A percentile compares a stretch with the other conserved stretches of the same genome.
Evolutionary conservation across 2,113 vertebrate genomes (phyloP).

Genomic region (Saguinus midas): DNA sequence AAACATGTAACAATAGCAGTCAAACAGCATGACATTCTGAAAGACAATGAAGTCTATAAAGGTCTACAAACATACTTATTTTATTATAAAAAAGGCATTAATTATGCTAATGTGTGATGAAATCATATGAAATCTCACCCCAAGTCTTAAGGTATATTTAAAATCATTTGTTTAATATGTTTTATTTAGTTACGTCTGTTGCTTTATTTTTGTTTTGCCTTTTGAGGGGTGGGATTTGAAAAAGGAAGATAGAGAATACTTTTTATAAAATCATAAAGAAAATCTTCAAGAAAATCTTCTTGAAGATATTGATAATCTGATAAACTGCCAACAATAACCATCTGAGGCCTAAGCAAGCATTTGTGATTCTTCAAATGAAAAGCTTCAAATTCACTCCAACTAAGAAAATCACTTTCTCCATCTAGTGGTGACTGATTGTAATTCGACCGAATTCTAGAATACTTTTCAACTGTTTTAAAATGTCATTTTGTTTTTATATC

Average conservation of each 20-base stretch:
- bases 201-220: constrained; percentile 42
- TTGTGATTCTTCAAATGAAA: constrained; percentile 65
- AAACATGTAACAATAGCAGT: constrained; percentile 33
- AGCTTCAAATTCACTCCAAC: constrained; percentile 44
- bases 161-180: background rate
- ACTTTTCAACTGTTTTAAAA: background rate
- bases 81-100: constrained; percentile 36
- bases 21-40: background rate
- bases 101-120: constrained; percentile 12
- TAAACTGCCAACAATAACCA: constrained; percentile 50
- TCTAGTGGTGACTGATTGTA: constrained; percentile 82
- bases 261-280: constrained; percentile 68
- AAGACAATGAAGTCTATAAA: constrained; percentile 10
- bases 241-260: constrained; percentile 40
- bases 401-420: constrained; percentile 85
- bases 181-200: background rate
- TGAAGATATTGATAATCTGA: constrained; percentile 69
- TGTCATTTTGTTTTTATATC: constrained; percentile 13
- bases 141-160: constrained; percentile 34
- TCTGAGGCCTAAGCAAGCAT: constrained; percentile 60
- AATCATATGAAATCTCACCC: constrained; percentile 17
- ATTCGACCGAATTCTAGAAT: constrained; percentile 62
- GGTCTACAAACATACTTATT: background rate
- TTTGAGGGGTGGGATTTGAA: background rate
- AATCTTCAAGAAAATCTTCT: too few species aligned